Evolutionary conservation across 2,113 vertebrate species (phyloP).

Genomic region (Chascanopsetta lugubris): DNA sequence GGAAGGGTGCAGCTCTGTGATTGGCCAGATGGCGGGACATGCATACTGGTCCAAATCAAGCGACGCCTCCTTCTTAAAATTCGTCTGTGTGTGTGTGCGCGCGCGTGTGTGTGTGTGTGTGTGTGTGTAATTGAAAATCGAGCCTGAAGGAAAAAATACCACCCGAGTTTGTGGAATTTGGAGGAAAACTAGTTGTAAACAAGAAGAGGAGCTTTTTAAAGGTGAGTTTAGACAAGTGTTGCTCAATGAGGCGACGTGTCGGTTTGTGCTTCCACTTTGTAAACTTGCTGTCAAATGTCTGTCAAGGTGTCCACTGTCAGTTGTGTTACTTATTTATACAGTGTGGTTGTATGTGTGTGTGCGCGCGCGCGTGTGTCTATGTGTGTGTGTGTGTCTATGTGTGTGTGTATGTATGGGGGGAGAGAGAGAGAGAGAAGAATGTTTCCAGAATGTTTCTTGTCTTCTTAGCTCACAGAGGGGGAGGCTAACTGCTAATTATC

Average conservation of each 20-base stretch:
- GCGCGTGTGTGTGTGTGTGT: too few species aligned
- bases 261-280: conserved; percentile 26
- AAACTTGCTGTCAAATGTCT: conserved; percentile 22
- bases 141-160: conserved; percentile 13
- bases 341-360: conserved; percentile 3
- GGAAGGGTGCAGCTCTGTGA: not conserved
- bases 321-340: conserved; percentile 67
- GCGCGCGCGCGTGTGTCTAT: not conserved
- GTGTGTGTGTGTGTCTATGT: not conserved
- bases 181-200: not conserved
- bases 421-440: too few species aligned
- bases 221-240: conserved; percentile 65
- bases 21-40: conserved; percentile 48
- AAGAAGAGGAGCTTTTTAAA: not conserved
- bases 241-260: not conserved
- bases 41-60: conserved; percentile 22
- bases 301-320: conserved; percentile 69
- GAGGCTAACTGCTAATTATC: too few species aligned
- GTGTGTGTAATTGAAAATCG: conserved; percentile 72
- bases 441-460: too few species aligned
- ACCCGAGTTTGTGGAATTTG: conserved; percentile 7
- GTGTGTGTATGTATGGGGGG: too few species aligned
- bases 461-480: too few species aligned
- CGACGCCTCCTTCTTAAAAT: conserved; percentile 64
- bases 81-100: too few species aligned